Conservation (phyloP, 2,797 vertebrate genomes). For the Linurgus olivaceus region DNA sequence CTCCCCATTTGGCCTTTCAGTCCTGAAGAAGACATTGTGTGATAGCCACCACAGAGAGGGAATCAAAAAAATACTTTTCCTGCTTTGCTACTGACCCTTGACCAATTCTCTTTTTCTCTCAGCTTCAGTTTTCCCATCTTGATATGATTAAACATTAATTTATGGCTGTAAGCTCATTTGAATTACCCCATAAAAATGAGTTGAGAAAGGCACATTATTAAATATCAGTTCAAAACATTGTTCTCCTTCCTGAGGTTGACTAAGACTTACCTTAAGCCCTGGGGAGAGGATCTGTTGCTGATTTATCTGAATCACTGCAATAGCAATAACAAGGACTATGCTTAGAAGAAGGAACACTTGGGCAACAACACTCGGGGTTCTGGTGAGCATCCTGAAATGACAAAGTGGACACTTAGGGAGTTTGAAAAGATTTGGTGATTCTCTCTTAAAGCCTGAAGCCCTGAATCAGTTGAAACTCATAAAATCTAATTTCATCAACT, state of each 20-base stretch:
- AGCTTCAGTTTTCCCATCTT: not conserved
- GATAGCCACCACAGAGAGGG: not conserved
- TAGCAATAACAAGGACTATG: constrained; percentile 83
- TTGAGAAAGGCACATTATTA: not conserved
- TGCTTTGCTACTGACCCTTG: not conserved
- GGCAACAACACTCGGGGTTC: constrained; percentile 76
- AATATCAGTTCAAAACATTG: not conserved
- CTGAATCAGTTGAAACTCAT: not conserved
- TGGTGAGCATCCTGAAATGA: constrained; percentile 75
- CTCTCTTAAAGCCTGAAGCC: not conserved
- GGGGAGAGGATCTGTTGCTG: constrained; percentile 77
- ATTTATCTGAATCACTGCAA: constrained; percentile 85
- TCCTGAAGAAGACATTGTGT: not conserved
- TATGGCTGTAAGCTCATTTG: not conserved
- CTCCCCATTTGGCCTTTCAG: not conserved
- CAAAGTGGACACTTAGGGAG: not conserved
- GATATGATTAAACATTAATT: not conserved
- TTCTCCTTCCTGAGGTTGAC: not conserved
- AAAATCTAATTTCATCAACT: not conserved
- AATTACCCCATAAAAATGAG: not conserved
- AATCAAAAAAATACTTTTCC: not conserved
- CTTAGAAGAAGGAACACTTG: constrained; percentile 83
- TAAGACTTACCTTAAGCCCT: constrained; percentile 83
- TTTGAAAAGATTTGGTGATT: not conserved
- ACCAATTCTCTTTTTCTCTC: not conserved